Evolutionary conservation across 1,140 invertebrate genomes (phyloP), one percentile per base, ranked within the genome.

Genomic region (Dolichoris vasculosae): DNA sequence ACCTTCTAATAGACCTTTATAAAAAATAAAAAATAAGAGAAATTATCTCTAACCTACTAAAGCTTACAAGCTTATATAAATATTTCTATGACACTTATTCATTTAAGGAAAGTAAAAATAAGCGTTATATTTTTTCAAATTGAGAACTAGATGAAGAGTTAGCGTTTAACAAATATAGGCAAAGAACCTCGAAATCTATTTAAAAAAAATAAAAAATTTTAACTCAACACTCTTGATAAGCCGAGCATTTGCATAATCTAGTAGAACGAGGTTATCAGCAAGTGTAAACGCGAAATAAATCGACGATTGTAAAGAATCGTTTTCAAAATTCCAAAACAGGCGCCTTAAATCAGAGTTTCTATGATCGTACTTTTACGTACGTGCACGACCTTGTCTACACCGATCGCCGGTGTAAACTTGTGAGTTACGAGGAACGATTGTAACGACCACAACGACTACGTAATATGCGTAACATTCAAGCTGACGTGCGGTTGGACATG

Each of bases 381-480:
- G 63, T 67, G 78, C 63, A 32, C 40, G 78, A 59, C 48, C 51
- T 55, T 78, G 76, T 40, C 51, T 67, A 63, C 63, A 40, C 26
- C 15, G 55, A 38, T 32, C 15, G 23, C 63, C 15, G 8, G 76
- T 7, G 46, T 26, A 55, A 26, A 9, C 48, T 46, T 55, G 46
- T 17, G 76, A 30, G 26, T 20, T 11, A 20, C 48, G 51, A 32
- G 67, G 76, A 78, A 32, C 7, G 38, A 38, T 69, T 7, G 67
- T 51, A 63, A 35, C 48, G 38, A 38, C 77, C 8, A 55, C 64
- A 63, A 35, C 48, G 77, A 73, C 85, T 82, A 77, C 75, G 87
- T 86, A 87, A 86, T 73, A 78, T 32, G 76, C 76, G 48, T 32
- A 43, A 40, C 76, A 78, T 78, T 78, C 76, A 78, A 59, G 43